Conservation (phyloP, 2,113 vertebrate genomes). For the Eolophus roseicapilla region DNA sequence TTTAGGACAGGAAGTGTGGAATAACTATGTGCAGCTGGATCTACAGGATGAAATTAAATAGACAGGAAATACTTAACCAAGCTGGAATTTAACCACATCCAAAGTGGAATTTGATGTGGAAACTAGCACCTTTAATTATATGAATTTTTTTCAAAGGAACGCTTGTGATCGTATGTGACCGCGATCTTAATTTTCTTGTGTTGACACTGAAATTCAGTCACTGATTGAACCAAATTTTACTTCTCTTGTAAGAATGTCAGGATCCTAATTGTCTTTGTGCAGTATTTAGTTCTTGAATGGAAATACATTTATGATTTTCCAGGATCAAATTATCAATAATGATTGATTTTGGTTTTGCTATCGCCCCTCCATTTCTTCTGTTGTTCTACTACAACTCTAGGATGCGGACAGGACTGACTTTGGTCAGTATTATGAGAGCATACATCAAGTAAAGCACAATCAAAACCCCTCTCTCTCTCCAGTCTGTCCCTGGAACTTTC, state of each 20-base stretch:
- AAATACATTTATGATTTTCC: neutral
- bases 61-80: conserved; percentile 64
- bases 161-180: neutral
- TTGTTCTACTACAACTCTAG: neutral
- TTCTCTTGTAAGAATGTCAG: neutral
- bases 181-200: neutral
- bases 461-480: neutral
- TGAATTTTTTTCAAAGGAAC: neutral
- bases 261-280: neutral
- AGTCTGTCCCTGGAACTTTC: neutral
- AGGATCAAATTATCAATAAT: neutral
- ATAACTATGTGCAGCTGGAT: conserved; percentile 63
- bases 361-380: neutral
- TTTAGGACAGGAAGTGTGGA: conserved; percentile 59
- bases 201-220: neutral
- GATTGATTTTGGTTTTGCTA: neutral
- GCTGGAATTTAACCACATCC: conserved; percentile 62
- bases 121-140: conserved; percentile 47
- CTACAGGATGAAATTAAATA: conserved; percentile 60
- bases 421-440: neutral
- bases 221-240: neutral
- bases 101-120: conserved; percentile 60
- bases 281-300: neutral
- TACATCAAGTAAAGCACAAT: neutral
- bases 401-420: neutral